phyloP scores from a whole-genome alignment of 2,113 vertebrate species.

The Charina bottae region DNA sequence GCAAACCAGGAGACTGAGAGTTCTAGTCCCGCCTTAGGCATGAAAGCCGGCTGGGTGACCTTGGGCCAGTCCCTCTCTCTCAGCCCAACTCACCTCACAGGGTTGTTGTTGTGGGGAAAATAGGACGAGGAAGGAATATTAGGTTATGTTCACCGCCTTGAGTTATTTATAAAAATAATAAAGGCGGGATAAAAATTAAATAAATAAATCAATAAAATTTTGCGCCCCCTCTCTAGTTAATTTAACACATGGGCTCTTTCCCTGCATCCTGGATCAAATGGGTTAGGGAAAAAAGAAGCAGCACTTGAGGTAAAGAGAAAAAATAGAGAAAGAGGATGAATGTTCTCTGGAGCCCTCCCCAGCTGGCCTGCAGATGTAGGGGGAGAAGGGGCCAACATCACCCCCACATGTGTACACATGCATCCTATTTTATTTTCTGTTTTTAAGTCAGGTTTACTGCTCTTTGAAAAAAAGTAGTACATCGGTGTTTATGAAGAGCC shows the following conservation, averaged over 20 bases:
- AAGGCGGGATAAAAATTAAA: no score
- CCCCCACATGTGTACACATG: background rate
- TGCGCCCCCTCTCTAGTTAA: background rate
- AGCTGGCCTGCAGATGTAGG: background rate
- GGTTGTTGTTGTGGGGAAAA: no score
- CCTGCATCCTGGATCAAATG: background rate
- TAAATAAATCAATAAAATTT: no score
- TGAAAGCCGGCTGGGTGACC: no score
- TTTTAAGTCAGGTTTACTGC: background rate
- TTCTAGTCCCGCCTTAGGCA: no score
- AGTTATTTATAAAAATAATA: no score
- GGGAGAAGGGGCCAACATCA: background rate
- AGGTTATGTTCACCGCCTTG: no score
- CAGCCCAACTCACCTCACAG: no score
- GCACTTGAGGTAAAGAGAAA: background rate
- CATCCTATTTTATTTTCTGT: background rate
- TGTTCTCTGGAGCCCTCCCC: background rate
- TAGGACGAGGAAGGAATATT: no score
- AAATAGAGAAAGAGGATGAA: background rate
- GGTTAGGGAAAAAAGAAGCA: background rate
- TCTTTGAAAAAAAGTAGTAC: background rate
- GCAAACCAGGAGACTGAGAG: no score
- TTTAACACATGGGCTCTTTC: background rate
- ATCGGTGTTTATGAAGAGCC: background rate
- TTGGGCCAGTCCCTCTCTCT: no score